A percentile compares a stretch with the other conserved stretches of the same genome.
Evolutionary conservation across 2,888 invertebrate genomes (phyloP).

Genomic region (Caenorhabditis zanzibari): DNA sequence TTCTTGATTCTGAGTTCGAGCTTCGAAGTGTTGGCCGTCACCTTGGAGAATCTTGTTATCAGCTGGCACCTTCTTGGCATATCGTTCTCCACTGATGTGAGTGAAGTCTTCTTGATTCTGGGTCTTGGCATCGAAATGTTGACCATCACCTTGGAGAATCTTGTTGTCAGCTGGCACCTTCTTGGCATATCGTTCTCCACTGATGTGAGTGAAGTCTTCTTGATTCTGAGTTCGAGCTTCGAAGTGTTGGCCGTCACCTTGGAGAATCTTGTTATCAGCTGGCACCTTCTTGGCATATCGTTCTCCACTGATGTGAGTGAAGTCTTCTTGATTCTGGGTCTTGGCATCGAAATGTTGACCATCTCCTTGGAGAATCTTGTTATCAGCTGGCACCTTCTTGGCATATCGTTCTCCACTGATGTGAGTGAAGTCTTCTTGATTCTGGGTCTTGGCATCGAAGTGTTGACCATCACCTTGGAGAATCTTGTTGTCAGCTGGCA

Average conservation of each 20-base stretch:
- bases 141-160: conserved; percentile 43
- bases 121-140: conserved; percentile 33
- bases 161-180: conserved; percentile 50
- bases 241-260: conserved; percentile 32
- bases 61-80: conserved; percentile 50
- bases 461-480: conserved; percentile 17
- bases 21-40: conserved; percentile 47
- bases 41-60: conserved; percentile 68
- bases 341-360: conserved; percentile 35
- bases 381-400: conserved; percentile 47
- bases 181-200: conserved; percentile 55
- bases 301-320: conserved; percentile 32
- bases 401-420: conserved; percentile 50
- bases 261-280: conserved; percentile 25
- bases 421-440: conserved; percentile 51
- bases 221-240: conserved; percentile 40
- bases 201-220: conserved; percentile 43
- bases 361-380: conserved; percentile 45
- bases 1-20: conserved; percentile 42
- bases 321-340: conserved; percentile 38
- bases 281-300: conserved; percentile 32
- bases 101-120: conserved; percentile 29
- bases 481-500: conserved; percentile 17
- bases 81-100: background rate
- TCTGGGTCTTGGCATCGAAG: conserved; percentile 32